Percentiles rank a stretch among this genome's conserved stretches.
phyloP scores from a whole-genome alignment of 2,113 vertebrate genomes.

The Stigmatopora nigra region DNA sequence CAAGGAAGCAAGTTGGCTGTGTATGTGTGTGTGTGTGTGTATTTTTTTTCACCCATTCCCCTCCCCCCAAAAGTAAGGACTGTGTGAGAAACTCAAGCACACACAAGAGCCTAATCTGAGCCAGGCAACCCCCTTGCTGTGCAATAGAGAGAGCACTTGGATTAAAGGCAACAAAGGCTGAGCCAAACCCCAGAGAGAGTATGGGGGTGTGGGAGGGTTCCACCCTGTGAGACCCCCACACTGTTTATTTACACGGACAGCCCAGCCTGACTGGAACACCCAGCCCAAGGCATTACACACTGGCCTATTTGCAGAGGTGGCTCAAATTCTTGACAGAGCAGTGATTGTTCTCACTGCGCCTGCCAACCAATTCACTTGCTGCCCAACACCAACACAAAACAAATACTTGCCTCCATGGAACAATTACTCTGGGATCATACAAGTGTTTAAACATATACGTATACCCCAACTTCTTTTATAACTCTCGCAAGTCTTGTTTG shows the following conservation, averaged over 20 bases:
- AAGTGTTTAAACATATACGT: slow-evolving; percentile 17
- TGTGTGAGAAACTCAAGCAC: slow-evolving; percentile 68
- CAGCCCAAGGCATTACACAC: slow-evolving; percentile 69
- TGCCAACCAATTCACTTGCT: slow-evolving; percentile 40
- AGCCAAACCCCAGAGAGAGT: slow-evolving; percentile 63
- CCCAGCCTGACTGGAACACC: slow-evolving; percentile 64
- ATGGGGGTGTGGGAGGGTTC: slow-evolving; percentile 29
- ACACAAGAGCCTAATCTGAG: slow-evolving; percentile 73
- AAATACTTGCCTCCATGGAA: slow-evolving; percentile 40
- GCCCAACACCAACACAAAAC: slow-evolving; percentile 43
- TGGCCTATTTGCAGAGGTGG: slow-evolving; percentile 74
- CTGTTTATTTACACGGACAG: slow-evolving; percentile 78
- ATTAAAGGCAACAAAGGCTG: slow-evolving; percentile 75
- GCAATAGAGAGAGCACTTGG: slow-evolving; percentile 75
- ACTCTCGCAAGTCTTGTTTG: slow-evolving; percentile 6
- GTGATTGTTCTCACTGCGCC: slow-evolving; percentile 55
- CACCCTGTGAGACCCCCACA: slow-evolving; percentile 65
- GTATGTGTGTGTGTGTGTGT: slow-evolving; percentile 6
- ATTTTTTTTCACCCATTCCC: slow-evolving; percentile 22
- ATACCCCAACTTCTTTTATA: slow-evolving; percentile 14
- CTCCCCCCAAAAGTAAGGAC: slow-evolving; percentile 42
- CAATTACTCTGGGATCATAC: slow-evolving; percentile 24
- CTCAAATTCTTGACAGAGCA: slow-evolving; percentile 72
- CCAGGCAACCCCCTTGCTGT: slow-evolving; percentile 58
- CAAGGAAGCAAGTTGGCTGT: slow-evolving; percentile 63